Conservation (phyloP, 2,797 vertebrate genomes). For the Monodelphis domestica region DNA sequence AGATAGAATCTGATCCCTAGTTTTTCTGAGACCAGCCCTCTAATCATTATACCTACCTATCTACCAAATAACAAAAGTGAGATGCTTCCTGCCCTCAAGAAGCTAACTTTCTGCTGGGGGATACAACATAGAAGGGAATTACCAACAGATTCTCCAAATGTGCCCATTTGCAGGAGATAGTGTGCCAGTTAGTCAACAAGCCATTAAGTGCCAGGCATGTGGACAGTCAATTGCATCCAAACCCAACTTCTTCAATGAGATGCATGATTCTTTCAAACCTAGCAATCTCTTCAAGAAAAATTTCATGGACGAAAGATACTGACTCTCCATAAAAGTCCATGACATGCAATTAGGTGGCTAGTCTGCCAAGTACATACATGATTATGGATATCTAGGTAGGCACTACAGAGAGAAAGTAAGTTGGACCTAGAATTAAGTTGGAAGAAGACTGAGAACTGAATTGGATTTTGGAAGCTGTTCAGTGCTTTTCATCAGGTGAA, state of each 20-base stretch:
- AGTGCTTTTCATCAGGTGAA: not conserved
- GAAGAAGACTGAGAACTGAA: not conserved
- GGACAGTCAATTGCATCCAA: not conserved
- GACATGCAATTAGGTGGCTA: too few relatives aligned
- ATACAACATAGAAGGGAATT: not conserved
- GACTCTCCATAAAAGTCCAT: not conserved
- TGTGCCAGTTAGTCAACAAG: not conserved
- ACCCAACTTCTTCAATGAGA: not conserved
- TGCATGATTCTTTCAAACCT: not conserved
- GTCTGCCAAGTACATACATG: too few relatives aligned
- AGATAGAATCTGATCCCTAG: not conserved
- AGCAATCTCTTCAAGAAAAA: not conserved
- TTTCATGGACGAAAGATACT: not conserved
- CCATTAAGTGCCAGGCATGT: not conserved
- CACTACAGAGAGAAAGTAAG: not conserved
- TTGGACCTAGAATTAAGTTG: not conserved
- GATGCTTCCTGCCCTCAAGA: not conserved
- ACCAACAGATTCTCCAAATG: not conserved
- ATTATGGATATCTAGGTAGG: not conserved
- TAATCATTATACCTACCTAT: not conserved
- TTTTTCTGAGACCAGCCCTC: not conserved
- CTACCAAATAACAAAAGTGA: not conserved
- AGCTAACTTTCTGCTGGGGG: not conserved
- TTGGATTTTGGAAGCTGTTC: not conserved
- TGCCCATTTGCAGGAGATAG: not conserved